phyloP scores from a whole-genome alignment of 2,113 vertebrate genomes.

The Tretioscincus oriximinensis region DNA sequence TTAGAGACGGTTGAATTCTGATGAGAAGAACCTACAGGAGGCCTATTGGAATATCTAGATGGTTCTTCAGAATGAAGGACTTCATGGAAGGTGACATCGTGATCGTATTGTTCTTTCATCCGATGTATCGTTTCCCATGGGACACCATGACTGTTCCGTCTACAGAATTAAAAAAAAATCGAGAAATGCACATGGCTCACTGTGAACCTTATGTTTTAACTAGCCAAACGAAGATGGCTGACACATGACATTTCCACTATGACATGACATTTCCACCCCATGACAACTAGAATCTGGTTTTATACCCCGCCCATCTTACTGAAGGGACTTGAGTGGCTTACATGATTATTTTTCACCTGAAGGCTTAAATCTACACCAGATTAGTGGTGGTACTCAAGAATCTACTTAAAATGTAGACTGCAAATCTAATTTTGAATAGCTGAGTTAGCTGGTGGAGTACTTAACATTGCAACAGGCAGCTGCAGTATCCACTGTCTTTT shows the following conservation, averaged over 20 bases:
- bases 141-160: constrained; percentile 75
- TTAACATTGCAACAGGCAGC: neutral
- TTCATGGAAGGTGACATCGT: constrained; percentile 73
- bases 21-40: neutral
- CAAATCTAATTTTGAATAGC: too few relatives aligned
- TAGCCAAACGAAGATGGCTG: neutral
- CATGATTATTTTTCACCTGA: too few relatives aligned
- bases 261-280: neutral
- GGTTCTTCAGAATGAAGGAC: constrained; percentile 74
- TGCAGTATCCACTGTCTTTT: neutral
- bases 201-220: neutral
- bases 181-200: constrained; percentile 28
- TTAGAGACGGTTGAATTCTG: neutral
- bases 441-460: too few relatives aligned
- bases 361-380: too few relatives aligned
- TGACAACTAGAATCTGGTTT: too few relatives aligned
- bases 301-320: too few relatives aligned
- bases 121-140: constrained; percentile 73
- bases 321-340: too few relatives aligned
- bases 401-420: too few relatives aligned
- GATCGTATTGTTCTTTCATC: constrained; percentile 78
- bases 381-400: too few relatives aligned
- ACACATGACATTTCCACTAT: neutral
- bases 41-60: constrained; percentile 33
- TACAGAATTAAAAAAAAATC: constrained; percentile 29